phyloP scores from a whole-genome alignment of 2,113 vertebrate species.

The Cnemophilus loriae region DNA sequence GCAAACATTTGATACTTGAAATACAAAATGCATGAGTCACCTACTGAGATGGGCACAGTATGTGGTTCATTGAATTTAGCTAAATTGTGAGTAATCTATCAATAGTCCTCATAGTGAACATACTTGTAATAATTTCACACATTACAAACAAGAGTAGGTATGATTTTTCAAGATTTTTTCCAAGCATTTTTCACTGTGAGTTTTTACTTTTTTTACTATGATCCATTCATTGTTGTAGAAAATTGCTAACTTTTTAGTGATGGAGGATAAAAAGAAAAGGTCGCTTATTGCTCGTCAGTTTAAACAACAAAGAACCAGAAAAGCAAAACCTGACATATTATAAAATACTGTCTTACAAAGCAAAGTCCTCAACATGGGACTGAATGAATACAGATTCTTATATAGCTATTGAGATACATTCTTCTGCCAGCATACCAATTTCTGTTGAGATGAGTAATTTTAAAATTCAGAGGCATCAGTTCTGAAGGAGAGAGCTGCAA shows the following conservation, averaged over 20 bases:
- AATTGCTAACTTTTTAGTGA: constrained; percentile 45
- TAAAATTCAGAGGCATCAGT: not conserved
- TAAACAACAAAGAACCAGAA: constrained; percentile 22
- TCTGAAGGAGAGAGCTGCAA: not conserved
- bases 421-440: constrained; percentile 3
- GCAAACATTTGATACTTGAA: constrained; percentile 80
- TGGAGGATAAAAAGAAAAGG: not conserved
- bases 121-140: constrained; percentile 79
- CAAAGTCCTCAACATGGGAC: not conserved
- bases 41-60: constrained; percentile 77
- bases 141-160: constrained; percentile 76
- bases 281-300: not conserved
- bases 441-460: not conserved
- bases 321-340: not conserved
- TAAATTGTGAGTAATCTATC: constrained; percentile 81
- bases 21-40: constrained; percentile 80
- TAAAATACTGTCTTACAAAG: not conserved
- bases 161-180: constrained; percentile 72
- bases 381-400: not conserved
- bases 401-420: not conserved
- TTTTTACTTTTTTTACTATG: constrained; percentile 49
- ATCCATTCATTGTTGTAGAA: constrained; percentile 41
- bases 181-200: constrained; percentile 60
- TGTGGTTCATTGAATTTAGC: constrained; percentile 83
- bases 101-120: constrained; percentile 76